Base-by-base conservation (phyloP, 2,113 vertebrate genomes). In the Neopipo cinnamomea region DNA sequence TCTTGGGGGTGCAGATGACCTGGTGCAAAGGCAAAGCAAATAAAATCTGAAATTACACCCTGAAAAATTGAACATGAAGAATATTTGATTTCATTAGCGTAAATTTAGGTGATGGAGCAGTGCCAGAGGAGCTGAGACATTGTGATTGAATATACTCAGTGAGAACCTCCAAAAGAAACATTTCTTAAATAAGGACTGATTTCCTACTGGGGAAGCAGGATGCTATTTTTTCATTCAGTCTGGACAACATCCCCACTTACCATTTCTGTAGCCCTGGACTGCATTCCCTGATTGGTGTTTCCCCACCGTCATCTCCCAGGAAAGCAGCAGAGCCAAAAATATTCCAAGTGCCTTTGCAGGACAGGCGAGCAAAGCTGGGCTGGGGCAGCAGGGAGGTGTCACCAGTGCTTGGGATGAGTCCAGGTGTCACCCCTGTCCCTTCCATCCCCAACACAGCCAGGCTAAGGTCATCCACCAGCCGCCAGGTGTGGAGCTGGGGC, bases 401-500 rank as follows among this genome's bases (percentile, higher is more conserved):
- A 37, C 28, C 50, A 27, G 30, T 6, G 7, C 50, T 63, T 70
- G 65, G 41, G 52, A 46, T 46, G 35, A 33, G 25, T 35, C 14
- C 55, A 19, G 2, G 52, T 58, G 33, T 53, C 62, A 63, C 15
- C 71, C 14, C 8, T 49, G n/a, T 44, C 61, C 37, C 55, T 75
- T 85, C 4, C 39, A 44, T 68, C 12, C 21, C 25, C 41, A 50
- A 1, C 10, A 35, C 4, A 42, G 31, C 30, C 35, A 79, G 53
- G 47, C 39, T 68, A 4, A 91, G 18, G 44, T 30, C 74, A 90
- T 3, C 25, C 30, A 50, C 31, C 33, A 50, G 56, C 74, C 2
- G 0, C 23, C 2, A 59, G 61, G 44, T 31, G 13, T 0, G 1
- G 44, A 76, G 23, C 47, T 2, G 5, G 0, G 1, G 50, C 3